phyloP scores from a whole-genome alignment of 30 jellyfish, hydroid and myxozoan genomes.

The Hydractinia echinata region DNA sequence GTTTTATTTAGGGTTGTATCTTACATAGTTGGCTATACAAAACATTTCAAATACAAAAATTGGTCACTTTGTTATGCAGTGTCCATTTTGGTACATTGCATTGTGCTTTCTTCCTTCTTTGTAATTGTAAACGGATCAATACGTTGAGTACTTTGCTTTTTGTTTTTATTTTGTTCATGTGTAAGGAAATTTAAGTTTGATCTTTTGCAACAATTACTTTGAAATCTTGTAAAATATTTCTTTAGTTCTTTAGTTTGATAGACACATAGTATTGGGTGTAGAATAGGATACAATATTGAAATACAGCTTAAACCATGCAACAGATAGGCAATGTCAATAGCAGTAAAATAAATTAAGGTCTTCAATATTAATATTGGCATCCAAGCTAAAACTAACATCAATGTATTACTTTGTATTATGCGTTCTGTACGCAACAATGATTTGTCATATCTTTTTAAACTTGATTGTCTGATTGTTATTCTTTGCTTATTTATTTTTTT shows the following conservation, averaged over 20 bases:
- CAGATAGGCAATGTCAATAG: not conserved
- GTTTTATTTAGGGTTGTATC: too few species aligned
- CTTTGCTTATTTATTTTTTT: too few species aligned
- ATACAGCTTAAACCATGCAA: not conserved
- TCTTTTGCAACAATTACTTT: not conserved
- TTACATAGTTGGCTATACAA: too few species aligned
- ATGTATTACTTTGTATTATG: not conserved
- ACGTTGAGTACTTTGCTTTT: too few species aligned
- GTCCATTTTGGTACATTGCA: too few species aligned
- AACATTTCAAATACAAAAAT: too few species aligned
- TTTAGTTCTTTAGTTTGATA: not conserved
- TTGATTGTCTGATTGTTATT: not conserved
- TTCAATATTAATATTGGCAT: not conserved
- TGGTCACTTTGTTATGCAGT: too few species aligned
- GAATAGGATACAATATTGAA: not conserved
- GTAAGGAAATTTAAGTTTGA: too few species aligned
- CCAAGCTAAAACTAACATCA: not conserved
- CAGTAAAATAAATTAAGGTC: not conserved
- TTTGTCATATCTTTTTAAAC: not conserved
- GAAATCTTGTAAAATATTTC: slow-evolving; percentile 3
- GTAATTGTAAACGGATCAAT: too few species aligned
- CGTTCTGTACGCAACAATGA: not conserved
- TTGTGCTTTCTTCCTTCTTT: too few species aligned
- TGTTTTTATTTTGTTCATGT: too few species aligned
- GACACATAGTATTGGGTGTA: slow-evolving; percentile 9